Percentiles rank a stretch among this genome's conserved stretches.
Conservation (phyloP, 1,140 invertebrate genomes). For the Xylocopa sonorina region DNA sequence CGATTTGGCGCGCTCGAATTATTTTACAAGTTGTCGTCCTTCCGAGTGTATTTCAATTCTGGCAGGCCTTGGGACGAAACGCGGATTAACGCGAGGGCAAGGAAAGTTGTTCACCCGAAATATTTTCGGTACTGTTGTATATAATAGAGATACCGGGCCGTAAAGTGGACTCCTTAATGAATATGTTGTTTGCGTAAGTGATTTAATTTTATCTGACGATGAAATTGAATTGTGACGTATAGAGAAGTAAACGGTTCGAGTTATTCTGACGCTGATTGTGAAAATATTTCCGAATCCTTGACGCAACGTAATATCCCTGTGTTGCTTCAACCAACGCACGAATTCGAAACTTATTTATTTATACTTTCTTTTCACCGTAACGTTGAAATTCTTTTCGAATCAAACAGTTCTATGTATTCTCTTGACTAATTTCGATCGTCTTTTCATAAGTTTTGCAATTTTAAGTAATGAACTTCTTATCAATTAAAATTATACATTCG, state of each 20-base stretch:
- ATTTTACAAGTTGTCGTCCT: constrained; percentile 17
- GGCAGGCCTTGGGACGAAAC: constrained; percentile 4
- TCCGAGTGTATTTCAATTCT: constrained; percentile 2
- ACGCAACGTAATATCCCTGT: not conserved
- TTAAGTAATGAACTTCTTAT: not conserved
- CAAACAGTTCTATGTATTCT: not conserved
- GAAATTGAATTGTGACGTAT: not conserved
- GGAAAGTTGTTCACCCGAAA: not conserved
- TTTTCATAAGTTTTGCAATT: not conserved
- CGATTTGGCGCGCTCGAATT: constrained; percentile 38
- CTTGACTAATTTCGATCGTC: too few relatives aligned
- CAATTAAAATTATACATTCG: not conserved
- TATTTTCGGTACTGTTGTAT: not conserved
- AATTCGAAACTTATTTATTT: not conserved
- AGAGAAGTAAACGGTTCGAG: not conserved
- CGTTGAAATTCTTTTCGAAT: not conserved
- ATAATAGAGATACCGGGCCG: too few relatives aligned
- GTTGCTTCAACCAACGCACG: not conserved
- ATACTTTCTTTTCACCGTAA: not conserved
- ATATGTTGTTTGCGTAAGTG: not conserved
- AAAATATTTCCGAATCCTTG: not conserved
- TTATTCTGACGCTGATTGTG: not conserved
- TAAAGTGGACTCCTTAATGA: not conserved
- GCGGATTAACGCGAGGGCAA: not conserved
- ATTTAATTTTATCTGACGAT: not conserved